These are phyloP conservation scores for Microcebus griseorufus DNA, from an alignment of 2,113 vertebrate genomes.

Conservation along the genomic window DNA sequence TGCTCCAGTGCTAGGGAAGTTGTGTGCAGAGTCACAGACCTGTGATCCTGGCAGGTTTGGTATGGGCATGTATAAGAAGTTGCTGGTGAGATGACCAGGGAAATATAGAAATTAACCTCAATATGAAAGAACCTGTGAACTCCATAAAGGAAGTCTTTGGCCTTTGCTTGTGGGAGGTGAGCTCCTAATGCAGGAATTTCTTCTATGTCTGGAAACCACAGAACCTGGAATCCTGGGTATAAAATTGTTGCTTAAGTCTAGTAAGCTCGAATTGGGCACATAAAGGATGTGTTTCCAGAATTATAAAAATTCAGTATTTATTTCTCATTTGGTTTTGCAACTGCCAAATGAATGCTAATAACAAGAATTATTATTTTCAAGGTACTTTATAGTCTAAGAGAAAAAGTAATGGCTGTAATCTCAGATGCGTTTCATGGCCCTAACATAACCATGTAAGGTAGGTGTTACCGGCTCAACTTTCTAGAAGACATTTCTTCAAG, in stretches of 20 bases:
- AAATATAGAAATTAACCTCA: neutral
- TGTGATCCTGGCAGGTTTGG: neutral
- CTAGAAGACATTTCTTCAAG: constrained; percentile 27
- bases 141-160: neutral
- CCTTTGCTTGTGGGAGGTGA: neutral
- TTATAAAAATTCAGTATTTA: neutral
- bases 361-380: neutral
- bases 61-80: neutral
- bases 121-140: neutral
- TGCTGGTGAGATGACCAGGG: neutral
- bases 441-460: neutral
- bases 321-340: constrained; percentile 33
- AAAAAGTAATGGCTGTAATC: neutral
- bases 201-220: neutral
- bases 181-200: neutral
- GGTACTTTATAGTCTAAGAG: neutral
- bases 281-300: neutral
- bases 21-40: neutral
- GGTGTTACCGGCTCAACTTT: neutral
- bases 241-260: constrained; percentile 15
- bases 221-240: neutral
- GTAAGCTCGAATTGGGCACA: neutral
- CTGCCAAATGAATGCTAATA: neutral
- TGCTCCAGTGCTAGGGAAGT: constrained; percentile 21
- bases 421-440: neutral